These are phyloP conservation scores for Rhamnusium bicolor DNA, from an alignment of 2,888 invertebrate species.

Conservation along the genomic window DNA sequence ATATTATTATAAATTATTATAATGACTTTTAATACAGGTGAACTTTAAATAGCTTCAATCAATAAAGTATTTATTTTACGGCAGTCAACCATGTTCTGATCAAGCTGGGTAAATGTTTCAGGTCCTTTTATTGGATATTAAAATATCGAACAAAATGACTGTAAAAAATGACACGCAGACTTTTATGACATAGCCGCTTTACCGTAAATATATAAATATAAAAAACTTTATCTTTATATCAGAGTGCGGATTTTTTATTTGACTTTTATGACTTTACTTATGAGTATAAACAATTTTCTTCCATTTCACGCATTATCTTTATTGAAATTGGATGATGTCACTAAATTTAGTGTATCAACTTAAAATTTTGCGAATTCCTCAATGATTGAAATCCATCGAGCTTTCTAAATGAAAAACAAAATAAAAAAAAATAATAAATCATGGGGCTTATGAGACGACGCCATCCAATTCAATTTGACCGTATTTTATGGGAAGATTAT, in stretches of 20 bases:
- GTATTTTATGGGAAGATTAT: neutral
- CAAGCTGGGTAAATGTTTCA: conserved; percentile 64
- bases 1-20: conserved; percentile 25
- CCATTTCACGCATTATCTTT: conserved; percentile 44
- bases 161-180: conserved; percentile 65
- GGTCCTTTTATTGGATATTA: conserved; percentile 68
- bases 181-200: conserved; percentile 59
- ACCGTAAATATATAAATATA: conserved; percentile 46
- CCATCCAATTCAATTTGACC: neutral
- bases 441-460: neutral
- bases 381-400: neutral
- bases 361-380: neutral
- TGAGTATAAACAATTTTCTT: conserved; percentile 21
- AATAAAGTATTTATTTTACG: conserved; percentile 57
- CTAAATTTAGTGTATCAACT: neutral
- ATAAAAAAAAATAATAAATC: neutral
- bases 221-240: conserved; percentile 44
- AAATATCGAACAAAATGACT: conserved; percentile 65
- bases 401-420: conserved; percentile 1
- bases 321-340: conserved; percentile 25
- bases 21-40: conserved; percentile 56
- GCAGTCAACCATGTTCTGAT: conserved; percentile 62
- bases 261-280: conserved; percentile 22
- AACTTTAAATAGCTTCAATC: conserved; percentile 55
- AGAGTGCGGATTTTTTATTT: conserved; percentile 42